These are phyloP conservation scores for Dryocosmus kuriphilus DNA, from an alignment of 2,888 invertebrate genomes.

Conservation along the genomic window DNA sequence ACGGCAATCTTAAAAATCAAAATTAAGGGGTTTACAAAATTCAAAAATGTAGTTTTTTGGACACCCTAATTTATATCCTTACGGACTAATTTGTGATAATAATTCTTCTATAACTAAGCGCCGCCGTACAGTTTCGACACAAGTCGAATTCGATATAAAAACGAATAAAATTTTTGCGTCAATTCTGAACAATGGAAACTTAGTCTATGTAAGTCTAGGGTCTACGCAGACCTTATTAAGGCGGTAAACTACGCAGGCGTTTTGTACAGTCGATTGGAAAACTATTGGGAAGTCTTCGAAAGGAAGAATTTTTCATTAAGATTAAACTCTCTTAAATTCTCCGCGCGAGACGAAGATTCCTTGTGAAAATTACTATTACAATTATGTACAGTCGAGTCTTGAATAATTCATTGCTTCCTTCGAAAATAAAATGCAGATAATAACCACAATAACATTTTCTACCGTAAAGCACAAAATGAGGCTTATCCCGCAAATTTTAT, in stretches of 20 bases:
- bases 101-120: conserved; percentile 46
- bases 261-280: conserved; percentile 75
- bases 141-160: not conserved
- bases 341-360: conserved; percentile 45
- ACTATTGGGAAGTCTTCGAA: conserved; percentile 71
- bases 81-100: conserved; percentile 73
- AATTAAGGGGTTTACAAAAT: too few relatives aligned
- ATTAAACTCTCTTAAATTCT: conserved; percentile 45
- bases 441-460: not conserved
- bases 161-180: not conserved
- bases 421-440: conserved; percentile 13
- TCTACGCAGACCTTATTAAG: conserved; percentile 73
- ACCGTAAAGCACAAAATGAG: too few relatives aligned
- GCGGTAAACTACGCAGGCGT: conserved; percentile 73
- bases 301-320: conserved; percentile 62
- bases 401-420: conserved; percentile 45
- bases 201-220: conserved; percentile 68
- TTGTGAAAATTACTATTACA: conserved; percentile 50
- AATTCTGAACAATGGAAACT: conserved; percentile 35
- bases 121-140: conserved; percentile 7
- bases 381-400: conserved; percentile 51
- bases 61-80: too few relatives aligned
- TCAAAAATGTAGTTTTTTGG: too few relatives aligned
- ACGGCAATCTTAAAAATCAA: too few relatives aligned
- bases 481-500: too few relatives aligned